These are phyloP conservation scores for Psittacus erithacus DNA, from an alignment of 2,113 vertebrate genomes.

Conservation along the genomic window DNA sequence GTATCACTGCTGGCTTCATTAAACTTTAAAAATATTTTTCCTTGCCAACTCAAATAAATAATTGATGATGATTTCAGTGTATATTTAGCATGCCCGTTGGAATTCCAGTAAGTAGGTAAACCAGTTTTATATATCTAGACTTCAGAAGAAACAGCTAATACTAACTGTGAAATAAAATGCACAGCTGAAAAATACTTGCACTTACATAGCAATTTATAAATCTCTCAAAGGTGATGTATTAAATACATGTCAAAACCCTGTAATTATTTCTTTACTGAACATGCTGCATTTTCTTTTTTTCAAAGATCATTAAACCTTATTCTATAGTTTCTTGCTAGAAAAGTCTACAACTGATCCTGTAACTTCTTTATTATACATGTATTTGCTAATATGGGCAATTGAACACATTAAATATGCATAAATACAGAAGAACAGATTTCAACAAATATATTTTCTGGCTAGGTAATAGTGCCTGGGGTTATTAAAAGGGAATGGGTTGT, in stretches of 20 bases:
- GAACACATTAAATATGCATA: background rate
- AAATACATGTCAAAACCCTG: background rate
- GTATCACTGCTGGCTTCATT: conserved; percentile 67
- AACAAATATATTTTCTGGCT: conserved; percentile 3
- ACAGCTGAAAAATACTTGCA: background rate
- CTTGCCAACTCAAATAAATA: conserved; percentile 73
- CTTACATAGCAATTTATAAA: background rate
- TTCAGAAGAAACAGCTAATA: background rate
- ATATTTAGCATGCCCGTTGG: background rate
- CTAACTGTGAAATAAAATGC: background rate
- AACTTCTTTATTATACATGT: background rate
- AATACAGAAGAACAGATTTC: conserved; percentile 16
- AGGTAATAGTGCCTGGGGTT: conserved; percentile 3
- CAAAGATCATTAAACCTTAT: background rate
- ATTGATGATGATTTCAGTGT: conserved; percentile 51
- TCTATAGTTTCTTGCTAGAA: background rate
- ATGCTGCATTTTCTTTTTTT: background rate
- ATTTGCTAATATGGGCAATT: conserved; percentile 14
- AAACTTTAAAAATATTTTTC: conserved; percentile 72
- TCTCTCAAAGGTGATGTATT: background rate
- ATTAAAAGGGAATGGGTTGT: conserved; percentile 8
- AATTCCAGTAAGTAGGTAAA: background rate
- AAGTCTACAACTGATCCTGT: background rate
- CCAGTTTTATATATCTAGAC: background rate
- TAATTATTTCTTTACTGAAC: conserved; percentile 11